phyloP scores from a whole-genome alignment of 2,797 vertebrate genomes.

The Cyprinella venusta region DNA sequence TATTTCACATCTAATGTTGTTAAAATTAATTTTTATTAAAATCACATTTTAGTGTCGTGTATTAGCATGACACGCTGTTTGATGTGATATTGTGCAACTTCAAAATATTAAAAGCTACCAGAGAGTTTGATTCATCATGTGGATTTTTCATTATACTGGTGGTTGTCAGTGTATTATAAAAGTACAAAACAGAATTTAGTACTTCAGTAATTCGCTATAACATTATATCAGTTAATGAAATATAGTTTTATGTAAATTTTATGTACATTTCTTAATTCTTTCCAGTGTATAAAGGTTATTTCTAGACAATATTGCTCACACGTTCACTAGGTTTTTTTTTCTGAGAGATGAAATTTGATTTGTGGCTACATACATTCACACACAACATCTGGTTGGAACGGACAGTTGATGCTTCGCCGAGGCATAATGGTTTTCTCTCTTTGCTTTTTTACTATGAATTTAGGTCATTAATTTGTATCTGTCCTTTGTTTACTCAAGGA shows the following conservation, averaged over 20 bases:
- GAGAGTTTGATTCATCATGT: not conserved
- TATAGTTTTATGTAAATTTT: not conserved
- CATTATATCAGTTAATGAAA: too few species aligned
- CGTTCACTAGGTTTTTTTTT: not conserved
- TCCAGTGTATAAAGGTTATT: not conserved
- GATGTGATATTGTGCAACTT: not conserved
- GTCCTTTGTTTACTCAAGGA: conserved; percentile 99
- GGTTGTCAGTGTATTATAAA: not conserved
- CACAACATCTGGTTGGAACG: conserved; percentile 91
- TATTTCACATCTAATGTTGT: not conserved
- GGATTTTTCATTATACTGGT: not conserved
- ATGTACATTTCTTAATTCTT: too few species aligned
- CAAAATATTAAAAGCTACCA: not conserved
- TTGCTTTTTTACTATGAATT: conserved; percentile 86
- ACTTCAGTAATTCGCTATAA: not conserved
- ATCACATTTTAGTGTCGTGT: not conserved
- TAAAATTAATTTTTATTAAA: not conserved
- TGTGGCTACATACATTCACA: not conserved
- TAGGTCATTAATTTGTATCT: conserved; percentile 99
- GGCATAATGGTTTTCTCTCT: conserved; percentile 49
- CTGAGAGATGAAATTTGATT: conserved; percentile 17
- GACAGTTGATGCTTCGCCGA: conserved; percentile 79
- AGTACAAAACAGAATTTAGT: not conserved
- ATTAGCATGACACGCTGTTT: not conserved
- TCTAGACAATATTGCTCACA: not conserved